These are phyloP conservation scores for Hippocampus guttulatus DNA, from an alignment of 2,113 vertebrate genomes.

Conservation along the genomic window DNA sequence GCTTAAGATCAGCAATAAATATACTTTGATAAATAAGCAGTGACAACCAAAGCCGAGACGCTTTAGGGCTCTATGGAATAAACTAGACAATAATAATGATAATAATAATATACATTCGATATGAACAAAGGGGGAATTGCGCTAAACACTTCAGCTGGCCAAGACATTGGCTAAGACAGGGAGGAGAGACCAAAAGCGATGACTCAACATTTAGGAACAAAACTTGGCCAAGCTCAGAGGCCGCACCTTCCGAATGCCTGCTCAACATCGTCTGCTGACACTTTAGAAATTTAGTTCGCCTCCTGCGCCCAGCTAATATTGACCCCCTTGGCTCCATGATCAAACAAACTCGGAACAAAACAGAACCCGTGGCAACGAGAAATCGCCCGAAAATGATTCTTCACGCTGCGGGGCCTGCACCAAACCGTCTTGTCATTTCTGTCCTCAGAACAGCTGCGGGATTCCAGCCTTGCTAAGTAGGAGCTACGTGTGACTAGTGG, in stretches of 20 bases:
- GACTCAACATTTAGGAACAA: background rate
- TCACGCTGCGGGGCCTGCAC: background rate
- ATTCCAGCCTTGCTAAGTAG: background rate
- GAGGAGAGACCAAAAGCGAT: background rate
- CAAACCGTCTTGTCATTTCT: background rate
- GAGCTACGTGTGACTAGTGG: background rate
- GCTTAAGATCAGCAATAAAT: slow-evolving; percentile 95
- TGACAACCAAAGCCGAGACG: slow-evolving; percentile 82
- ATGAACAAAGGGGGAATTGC: background rate
- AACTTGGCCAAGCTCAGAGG: background rate
- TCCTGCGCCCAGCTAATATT: background rate
- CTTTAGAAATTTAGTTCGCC: background rate
- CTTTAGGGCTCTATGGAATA: slow-evolving; percentile 55
- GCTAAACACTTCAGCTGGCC: background rate
- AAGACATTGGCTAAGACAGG: background rate
- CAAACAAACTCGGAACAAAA: background rate
- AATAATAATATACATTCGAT: background rate
- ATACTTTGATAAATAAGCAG: slow-evolving; percentile 95
- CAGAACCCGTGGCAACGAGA: background rate
- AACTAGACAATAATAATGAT: slow-evolving; percentile 8
- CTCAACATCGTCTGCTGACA: background rate
- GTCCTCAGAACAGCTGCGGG: background rate
- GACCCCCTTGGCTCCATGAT: background rate
- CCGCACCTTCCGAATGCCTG: background rate
- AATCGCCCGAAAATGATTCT: background rate